Base-by-base conservation (phyloP, 2,888 invertebrate species). In the Caradrina clavipalpis region DNA sequence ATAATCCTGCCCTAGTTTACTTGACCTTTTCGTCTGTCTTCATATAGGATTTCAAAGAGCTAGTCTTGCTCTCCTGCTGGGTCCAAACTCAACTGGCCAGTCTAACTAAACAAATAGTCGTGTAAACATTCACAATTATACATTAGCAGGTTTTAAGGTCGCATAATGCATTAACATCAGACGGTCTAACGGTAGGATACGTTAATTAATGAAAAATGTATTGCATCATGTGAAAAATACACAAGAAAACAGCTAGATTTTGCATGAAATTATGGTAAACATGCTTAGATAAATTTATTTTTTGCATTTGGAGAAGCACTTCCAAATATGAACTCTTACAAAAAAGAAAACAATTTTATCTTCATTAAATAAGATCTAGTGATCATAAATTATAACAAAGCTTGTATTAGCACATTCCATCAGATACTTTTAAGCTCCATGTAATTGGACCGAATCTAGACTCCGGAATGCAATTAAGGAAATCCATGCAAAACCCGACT, bases 121-220 rank as follows among this genome's bases (percentile, higher is more conserved):
- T 22, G 47, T 53, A 57, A 71, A 71, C 26, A 39, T 39, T 13
- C 39, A 39, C 39, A 39, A 58, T 11, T 21, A 31, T 58, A 49
- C 72, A 74, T 72, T 72, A 72, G 49, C 54, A 59, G 17, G 0
- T 54, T 1, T 26, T 58, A 58, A 74, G 72, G 67, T 74, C 53
- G n/a, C 4, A 1, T 58, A 19, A 58, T 54, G 53, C 19, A 15
- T 58, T 22, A n/a, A 67, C 22, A 57, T 22, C 5, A 13, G 1
- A 19, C 47, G 21, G 31, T 31, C 13, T 49, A 54, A 54, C 53
- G 47, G 65, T 19, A 31, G 19, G 3, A 11, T 49, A 49, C 17
- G 73, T 64, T 13, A 55, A 63, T 55, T 49, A 49, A 49, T 54
- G 15, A 55, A 42, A 70, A 62, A 26, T 39, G 17, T 26, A 1